Base-by-base conservation (phyloP, 2,797 vertebrate species). In the Alectoris magna region DNA sequence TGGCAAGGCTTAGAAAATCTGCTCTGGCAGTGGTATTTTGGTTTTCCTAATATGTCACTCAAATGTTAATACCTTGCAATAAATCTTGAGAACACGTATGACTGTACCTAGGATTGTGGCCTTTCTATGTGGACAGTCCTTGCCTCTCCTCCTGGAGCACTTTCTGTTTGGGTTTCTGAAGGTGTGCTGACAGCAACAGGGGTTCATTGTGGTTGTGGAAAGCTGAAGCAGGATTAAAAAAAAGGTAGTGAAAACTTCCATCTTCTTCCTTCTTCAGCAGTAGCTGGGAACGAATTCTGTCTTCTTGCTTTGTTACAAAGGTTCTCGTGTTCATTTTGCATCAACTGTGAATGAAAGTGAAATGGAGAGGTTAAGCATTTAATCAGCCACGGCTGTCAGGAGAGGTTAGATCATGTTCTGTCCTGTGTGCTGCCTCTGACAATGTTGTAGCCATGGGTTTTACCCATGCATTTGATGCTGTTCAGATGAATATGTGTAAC, bases 361-460 rank as follows among this genome's bases (percentile, higher is more conserved):
- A 90, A 43, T 62, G 34, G 55, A 82, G 75, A 87, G 36, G 62
- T 95, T 85, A 94, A 93, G 88, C 62, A 76, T 91, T 95, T 90
- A 84, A 92, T 91, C 74, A 94, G 68, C 66, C 53, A 62, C 82
- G 84, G 41, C 60, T 90, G 58, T 74, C 93, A 83, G 84, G 62
- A 88, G 43, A 55, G 36, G 39, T 85, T 85, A 60, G 60, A 41
- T 60, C n/a, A 66, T 60, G 16, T 84, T 95, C 46, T 83, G 29
- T 85, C 70, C 62, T 63, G n/a, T 46, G 48, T 81, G 49, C 41
- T 86, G 75, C 70, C 23, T 74, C 56, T 86, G 66, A 36, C 36
- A 63, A 55, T 56, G 43, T 67, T 11, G 15, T 53, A 73, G 16
- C 34, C 9, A 1, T 80, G 58, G 29, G 27, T 69, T 88, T 96